A percentile compares a stretch with the other conserved stretches of the same genome.
These are phyloP conservation scores for Sipha maydis DNA, from an alignment of 2,888 invertebrate genomes.

Conservation along the genomic window DNA sequence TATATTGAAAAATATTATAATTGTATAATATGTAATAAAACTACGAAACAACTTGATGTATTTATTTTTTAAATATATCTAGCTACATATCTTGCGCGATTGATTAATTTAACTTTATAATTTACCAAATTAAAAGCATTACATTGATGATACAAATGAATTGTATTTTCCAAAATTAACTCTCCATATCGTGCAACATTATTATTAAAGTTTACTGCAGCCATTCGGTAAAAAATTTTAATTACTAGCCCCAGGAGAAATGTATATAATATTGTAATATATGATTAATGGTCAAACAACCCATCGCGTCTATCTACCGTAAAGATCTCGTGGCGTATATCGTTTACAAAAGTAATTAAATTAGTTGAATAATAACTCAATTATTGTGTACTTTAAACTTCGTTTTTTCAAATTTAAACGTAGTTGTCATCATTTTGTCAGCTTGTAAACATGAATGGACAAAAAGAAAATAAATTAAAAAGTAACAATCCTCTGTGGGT, in stretches of 20 bases:
- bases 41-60: no score
- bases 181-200: no score
- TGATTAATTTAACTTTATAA: no score
- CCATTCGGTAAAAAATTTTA: not conserved
- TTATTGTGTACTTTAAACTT: not conserved
- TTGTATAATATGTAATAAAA: no score
- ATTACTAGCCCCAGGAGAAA: slow-evolving; percentile 28
- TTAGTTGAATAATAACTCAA: slow-evolving; percentile 35
- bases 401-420: not conserved
- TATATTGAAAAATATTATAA: no score
- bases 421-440: slow-evolving; percentile 10
- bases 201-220: not conserved
- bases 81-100: no score
- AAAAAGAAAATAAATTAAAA: slow-evolving; percentile 21
- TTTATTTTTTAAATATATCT: no score
- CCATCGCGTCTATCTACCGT: slow-evolving; percentile 9
- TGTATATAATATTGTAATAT: not conserved
- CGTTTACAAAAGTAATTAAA: slow-evolving; percentile 4
- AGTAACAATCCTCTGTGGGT: slow-evolving; percentile 5
- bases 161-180: no score
- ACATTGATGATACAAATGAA: no score
- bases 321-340: not conserved
- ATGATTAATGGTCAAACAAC: not conserved
- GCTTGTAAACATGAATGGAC: slow-evolving; percentile 22
- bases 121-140: no score